Evolutionary conservation across 2,797 vertebrate species (phyloP).

Genomic region (Carduelis carduelis): DNA sequence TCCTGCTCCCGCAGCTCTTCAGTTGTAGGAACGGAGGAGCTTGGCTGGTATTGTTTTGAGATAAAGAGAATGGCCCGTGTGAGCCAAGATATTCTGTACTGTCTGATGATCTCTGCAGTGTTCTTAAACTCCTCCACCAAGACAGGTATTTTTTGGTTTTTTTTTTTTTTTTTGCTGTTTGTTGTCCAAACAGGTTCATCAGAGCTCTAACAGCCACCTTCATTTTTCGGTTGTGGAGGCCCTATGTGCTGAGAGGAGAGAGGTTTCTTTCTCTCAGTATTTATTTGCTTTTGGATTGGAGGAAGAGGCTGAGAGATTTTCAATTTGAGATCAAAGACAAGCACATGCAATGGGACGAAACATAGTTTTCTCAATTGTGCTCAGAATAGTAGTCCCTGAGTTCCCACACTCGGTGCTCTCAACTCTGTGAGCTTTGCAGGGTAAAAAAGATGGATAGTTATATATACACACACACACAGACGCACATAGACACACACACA

Average conservation of each 20-base stretch:
- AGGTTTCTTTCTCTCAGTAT: slow-evolving; percentile 56
- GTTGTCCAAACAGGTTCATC: slow-evolving; percentile 49
- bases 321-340: slow-evolving; percentile 72
- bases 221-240: slow-evolving; percentile 28
- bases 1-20: slow-evolving; percentile 16
- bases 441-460: slow-evolving; percentile 38
- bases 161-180: slow-evolving; percentile 41
- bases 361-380: slow-evolving; percentile 67
- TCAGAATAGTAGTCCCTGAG: slow-evolving; percentile 54
- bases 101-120: slow-evolving; percentile 54
- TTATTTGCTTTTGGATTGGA: slow-evolving; percentile 70
- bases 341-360: slow-evolving; percentile 50
- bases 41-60: slow-evolving; percentile 52
- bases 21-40: slow-evolving; percentile 33
- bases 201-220: slow-evolving; percentile 32
- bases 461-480: slow-evolving; percentile 2
- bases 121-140: slow-evolving; percentile 50
- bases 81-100: slow-evolving; percentile 61
- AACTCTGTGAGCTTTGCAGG: slow-evolving; percentile 1
- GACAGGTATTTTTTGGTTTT: slow-evolving; percentile 61
- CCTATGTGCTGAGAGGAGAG: slow-evolving; percentile 18
- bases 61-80: slow-evolving; percentile 51
- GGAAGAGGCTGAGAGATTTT: slow-evolving; percentile 63
- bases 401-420: slow-evolving; percentile 56
- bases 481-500: neutral